Evolutionary conservation across 2,113 vertebrate species (phyloP).

Genomic region (Alligator mississippiensis): DNA sequence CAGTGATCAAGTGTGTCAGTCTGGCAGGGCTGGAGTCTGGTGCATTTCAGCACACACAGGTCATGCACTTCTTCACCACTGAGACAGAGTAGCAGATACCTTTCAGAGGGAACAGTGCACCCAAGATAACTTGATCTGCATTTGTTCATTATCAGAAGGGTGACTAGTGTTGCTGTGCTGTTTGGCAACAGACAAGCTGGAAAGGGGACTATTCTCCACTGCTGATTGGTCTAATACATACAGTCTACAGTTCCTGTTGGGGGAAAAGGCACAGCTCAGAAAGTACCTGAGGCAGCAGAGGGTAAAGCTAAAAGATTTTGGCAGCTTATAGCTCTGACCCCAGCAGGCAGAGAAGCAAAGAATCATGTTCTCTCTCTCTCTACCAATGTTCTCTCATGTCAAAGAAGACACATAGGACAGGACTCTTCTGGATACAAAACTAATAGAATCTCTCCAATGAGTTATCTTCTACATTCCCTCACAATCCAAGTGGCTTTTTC

Average conservation of each 20-base stretch:
- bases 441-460: neutral
- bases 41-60: neutral
- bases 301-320: conserved; percentile 8
- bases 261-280: neutral
- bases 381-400: neutral
- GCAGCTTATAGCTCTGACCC: neutral
- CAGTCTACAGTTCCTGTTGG: neutral
- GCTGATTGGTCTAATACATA: neutral
- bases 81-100: neutral
- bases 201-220: neutral
- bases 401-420: neutral
- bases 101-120: neutral
- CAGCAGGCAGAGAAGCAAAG: neutral
- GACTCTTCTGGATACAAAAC: conserved; percentile 27
- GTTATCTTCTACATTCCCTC: neutral
- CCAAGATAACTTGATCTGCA: rapidly evolving
- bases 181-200: conserved; percentile 10
- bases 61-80: neutral
- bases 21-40: neutral
- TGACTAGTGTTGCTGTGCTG: neutral
- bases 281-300: neutral
- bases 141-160: neutral
- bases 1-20: neutral
- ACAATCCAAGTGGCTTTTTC: neutral
- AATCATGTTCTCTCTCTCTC: neutral